Base-by-base conservation (phyloP, 1,140 invertebrate species). In the Cardiocondyla obscurior region DNA sequence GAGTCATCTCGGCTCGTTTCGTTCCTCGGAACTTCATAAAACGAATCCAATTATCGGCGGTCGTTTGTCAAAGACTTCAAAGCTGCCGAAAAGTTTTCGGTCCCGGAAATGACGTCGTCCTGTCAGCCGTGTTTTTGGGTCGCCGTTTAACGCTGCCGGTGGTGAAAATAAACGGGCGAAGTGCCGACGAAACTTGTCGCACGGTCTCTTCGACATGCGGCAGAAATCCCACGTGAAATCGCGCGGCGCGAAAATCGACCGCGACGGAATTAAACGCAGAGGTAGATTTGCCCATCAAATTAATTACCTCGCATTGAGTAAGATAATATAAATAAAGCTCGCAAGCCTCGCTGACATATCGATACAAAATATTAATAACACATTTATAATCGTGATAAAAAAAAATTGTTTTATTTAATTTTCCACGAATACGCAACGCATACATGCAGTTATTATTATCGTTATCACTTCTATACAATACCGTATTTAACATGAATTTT, bases 11-110 rank as follows among this genome's bases (percentile, higher is more conserved):
- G 51, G 57, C 86, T n/a, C n/a, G 67, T 89, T 89, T 85, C 86
- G 83, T 89, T 84, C n/a, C n/a, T n/a, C n/a, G 86, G 81, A 88
- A 90, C 86, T 90, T 89, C 86, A 90, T 89, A 89, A 88, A 90
- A 89, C 84, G 86, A 86, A 89, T 89, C 79, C 88, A 90, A 89
- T 90, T 89, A 90, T 79, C 82, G 51, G 14, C 60, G 69, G 67
- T 76, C 86, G 86, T 89, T 89, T 88, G 82, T 90, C 88, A 89
- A 89, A 86, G 77, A 60, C 64, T n/a, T 89, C 86, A 88, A 86
- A 87, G 84, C 85, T 81, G 73, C 84, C 53, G 39, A 57, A 79
- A 87, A 85, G 81, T 85, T 87, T 87, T 46, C 76, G 33, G 76
- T 58, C 44, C 49, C 51, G 67, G 30, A 83, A 85, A 85, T 85